Evolutionary conservation across 2,113 vertebrate genomes (phyloP).

Genomic region (Saccopteryx bilineata): DNA sequence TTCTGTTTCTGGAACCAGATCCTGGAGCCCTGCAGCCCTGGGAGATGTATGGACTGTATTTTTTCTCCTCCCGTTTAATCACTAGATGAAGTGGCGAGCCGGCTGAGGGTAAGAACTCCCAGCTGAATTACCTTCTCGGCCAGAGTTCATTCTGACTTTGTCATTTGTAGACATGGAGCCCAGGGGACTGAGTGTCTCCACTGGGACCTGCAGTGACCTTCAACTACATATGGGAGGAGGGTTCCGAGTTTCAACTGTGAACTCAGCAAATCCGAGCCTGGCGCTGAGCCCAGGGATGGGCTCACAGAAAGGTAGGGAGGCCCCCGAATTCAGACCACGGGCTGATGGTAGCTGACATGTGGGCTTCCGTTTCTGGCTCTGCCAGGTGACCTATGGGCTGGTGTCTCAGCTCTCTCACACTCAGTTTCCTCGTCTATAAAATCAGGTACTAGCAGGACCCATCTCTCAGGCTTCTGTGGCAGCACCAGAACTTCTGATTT

Average conservation of each 20-base stretch:
- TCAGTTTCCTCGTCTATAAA: not conserved
- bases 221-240: not conserved
- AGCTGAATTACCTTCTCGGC: not conserved
- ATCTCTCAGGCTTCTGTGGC: not conserved
- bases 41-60: not conserved
- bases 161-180: not conserved
- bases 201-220: not conserved
- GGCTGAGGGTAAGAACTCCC: not conserved
- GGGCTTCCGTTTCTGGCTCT: not conserved
- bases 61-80: not conserved
- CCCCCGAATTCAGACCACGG: accelerated
- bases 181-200: not conserved
- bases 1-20: constrained; percentile 75
- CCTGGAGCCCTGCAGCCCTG: not conserved
- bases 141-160: not conserved
- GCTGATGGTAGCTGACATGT: accelerated
- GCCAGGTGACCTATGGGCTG: not conserved
- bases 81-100: not conserved
- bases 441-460: not conserved
- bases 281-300: accelerated
- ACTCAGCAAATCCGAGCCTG: not conserved
- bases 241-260: not conserved
- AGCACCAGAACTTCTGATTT: not conserved
- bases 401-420: not conserved
- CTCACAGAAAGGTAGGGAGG: not conserved